Percentiles rank a stretch among this genome's conserved stretches.
phyloP scores from a whole-genome alignment of 1,140 invertebrate species.

The Aleiodes sp. region DNA sequence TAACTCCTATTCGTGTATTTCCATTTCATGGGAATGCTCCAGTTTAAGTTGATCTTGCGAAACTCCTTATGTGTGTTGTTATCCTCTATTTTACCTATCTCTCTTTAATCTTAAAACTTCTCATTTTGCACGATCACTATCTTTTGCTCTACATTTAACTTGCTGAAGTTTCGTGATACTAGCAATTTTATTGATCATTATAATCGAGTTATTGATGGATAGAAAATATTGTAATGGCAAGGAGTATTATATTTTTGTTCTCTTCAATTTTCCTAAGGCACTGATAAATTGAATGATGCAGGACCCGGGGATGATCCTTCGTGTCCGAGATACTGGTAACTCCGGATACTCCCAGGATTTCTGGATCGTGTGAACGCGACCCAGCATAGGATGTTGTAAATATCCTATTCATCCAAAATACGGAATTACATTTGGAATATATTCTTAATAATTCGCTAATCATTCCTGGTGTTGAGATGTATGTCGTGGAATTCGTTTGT shows the following conservation, averaged over 20 bases:
- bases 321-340: not conserved
- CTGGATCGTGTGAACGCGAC: slow-evolving; percentile 3
- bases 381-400: not conserved
- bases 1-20: slow-evolving; percentile 2
- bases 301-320: not conserved
- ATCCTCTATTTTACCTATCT: too few relatives aligned
- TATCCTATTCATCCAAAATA: not conserved
- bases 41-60: not conserved
- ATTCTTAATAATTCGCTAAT: not conserved
- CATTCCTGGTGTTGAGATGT: not conserved
- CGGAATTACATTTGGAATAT: not conserved
- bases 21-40: slow-evolving; percentile 31
- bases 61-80: slow-evolving; percentile 12
- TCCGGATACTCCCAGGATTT: slow-evolving; percentile 3
- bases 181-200: slow-evolving; percentile 11
- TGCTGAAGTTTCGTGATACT: not conserved
- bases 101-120: slow-evolving; percentile 16
- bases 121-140: slow-evolving; percentile 17
- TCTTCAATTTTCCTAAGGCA: too few relatives aligned
- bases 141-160: slow-evolving; percentile 16
- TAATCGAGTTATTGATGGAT: slow-evolving; percentile 17
- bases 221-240: not conserved
- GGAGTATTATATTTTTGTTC: not conserved
- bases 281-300: not conserved
- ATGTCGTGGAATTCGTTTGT: too few relatives aligned